Base-by-base conservation (phyloP, 2,113 vertebrate species). In the Corythornis vintsioides region DNA sequence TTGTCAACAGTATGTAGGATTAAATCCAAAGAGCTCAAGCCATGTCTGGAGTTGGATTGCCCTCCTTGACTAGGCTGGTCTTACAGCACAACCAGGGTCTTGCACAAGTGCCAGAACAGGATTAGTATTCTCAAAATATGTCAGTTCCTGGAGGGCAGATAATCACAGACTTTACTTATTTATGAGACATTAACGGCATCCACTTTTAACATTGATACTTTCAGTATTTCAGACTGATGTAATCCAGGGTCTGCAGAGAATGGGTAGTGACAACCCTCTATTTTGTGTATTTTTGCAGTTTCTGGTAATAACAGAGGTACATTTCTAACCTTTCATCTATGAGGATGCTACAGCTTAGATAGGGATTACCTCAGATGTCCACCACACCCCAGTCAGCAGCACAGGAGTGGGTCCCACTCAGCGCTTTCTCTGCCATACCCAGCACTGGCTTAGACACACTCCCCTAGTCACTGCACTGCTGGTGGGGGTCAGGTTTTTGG, bases 391-490 rank as follows among this genome's bases (percentile, higher is more conserved):
- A 48, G 33, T 21, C 43, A 47, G 35, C 53, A 8, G 26, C 7
- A 1, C 0, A 2, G 40, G 40, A 11, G 19, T 19, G 31, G 60
- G 25, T 38, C 22, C n/a, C 0, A 0, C n/a, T 63, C 57, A 35
- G 38, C 65, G 13, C 26, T 10, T 0, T 65, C 77, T 13, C 0
- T 3, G 29, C 14, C 14, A 0, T 55, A 69, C 78, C 53, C 86
- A 56, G 59, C 1, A 4, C 50, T 2, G 16, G 72, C 42, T 35
- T 15, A 47, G 28, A 2, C 5, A 18, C 3, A 0, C 6, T 70
- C 4, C 63, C 35, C 35, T 2, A 0, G 47, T 17, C 42, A 16
- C 42, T 3, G 0, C 48, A 6, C 22, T 4, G 0, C 43, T 26
- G 61, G 17, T 10, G 0, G 16, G 24, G 63, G 38, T 1, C 0